Evolutionary conservation across 1,140 invertebrate genomes (phyloP).

Genomic region (Glossosoma conforme): DNA sequence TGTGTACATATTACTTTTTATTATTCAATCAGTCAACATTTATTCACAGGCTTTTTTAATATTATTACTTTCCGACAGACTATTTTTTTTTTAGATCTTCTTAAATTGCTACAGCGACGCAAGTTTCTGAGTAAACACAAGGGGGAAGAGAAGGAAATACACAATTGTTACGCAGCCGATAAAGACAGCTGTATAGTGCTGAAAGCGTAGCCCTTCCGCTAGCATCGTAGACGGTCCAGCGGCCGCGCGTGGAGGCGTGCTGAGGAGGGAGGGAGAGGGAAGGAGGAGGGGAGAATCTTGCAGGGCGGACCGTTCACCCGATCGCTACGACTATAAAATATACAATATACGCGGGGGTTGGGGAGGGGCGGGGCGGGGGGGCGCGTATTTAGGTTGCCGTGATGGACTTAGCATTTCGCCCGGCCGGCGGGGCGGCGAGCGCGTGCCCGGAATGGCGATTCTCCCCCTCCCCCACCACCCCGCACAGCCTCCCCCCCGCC

Average conservation of each 20-base stretch:
- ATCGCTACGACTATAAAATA: slow-evolving; percentile 30
- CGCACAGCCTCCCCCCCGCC: not conserved
- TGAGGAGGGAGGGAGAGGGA: slow-evolving; percentile 2
- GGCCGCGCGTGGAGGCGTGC: slow-evolving; percentile 7
- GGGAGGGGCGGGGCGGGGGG: not conserved
- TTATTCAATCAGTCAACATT: no score
- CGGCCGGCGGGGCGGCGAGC: slow-evolving; percentile 18
- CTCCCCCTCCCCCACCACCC: not conserved
- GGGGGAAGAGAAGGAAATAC: no score
- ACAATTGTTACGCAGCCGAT: no score
- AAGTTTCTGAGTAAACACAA: no score
- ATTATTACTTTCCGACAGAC: no score
- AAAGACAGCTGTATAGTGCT: no score
- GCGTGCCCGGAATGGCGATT: slow-evolving; percentile 32
- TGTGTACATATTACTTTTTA: no score
- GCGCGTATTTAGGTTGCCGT: slow-evolving; percentile 31
- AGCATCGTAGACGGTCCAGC: not conserved
- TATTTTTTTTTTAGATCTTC: no score
- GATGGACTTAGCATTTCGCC: slow-evolving; percentile 32
- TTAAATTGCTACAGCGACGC: no score
- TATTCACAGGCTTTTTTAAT: no score
- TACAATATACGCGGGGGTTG: slow-evolving; percentile 11
- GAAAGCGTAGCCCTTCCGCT: no score
- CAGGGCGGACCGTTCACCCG: slow-evolving; percentile 18
- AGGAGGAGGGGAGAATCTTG: slow-evolving; percentile 1